Evolutionary conservation across 2,113 vertebrate genomes (phyloP).

Genomic region (Dromaius novaehollandiae): DNA sequence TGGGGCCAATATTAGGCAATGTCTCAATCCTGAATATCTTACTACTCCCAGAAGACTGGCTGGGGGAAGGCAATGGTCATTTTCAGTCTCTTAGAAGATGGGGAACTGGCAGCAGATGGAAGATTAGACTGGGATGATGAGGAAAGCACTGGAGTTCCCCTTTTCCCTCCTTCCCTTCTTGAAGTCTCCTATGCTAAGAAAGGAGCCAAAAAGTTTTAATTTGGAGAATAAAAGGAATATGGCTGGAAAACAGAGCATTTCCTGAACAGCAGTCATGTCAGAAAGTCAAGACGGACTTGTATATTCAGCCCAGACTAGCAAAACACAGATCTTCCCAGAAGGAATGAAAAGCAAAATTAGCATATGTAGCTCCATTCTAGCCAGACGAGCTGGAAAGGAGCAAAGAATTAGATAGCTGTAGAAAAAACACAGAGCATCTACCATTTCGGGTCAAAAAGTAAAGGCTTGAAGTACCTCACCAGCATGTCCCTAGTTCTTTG

Average conservation of each 20-base stretch:
- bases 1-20: background rate
- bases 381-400: background rate
- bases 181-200: background rate
- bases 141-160: background rate
- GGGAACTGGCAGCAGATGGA: background rate
- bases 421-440: background rate
- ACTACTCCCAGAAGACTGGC: background rate
- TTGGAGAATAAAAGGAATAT: background rate
- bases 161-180: too few relatives aligned
- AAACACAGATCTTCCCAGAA: too few relatives aligned
- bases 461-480: background rate
- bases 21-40: background rate
- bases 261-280: background rate
- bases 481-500: background rate
- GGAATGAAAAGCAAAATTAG: background rate
- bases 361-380: fast-evolving
- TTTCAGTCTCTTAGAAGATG: background rate
- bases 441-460: background rate
- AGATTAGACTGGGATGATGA: background rate
- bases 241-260: too few relatives aligned
- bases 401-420: background rate
- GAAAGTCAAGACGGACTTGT: background rate
- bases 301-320: background rate
- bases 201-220: background rate
- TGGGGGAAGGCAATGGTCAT: background rate